These are phyloP conservation scores for Apteryx mantelli DNA, from an alignment of 2,113 vertebrate species.

Conservation along the genomic window DNA sequence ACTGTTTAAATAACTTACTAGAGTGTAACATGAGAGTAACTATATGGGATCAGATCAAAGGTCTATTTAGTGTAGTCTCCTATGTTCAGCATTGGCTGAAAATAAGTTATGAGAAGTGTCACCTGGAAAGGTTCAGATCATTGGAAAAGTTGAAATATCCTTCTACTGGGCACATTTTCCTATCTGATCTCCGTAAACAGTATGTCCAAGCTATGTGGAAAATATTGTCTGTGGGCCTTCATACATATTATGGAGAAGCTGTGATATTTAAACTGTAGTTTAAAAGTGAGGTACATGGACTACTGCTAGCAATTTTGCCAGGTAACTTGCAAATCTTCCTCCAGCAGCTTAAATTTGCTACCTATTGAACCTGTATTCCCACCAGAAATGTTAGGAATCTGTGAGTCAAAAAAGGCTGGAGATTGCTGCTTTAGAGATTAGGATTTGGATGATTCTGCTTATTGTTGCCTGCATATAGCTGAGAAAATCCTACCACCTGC, in stretches of 20 bases:
- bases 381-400: background rate
- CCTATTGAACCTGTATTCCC: background rate
- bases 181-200: background rate
- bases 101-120: background rate
- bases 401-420: background rate
- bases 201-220: background rate
- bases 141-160: background rate
- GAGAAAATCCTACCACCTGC: conserved; percentile 57
- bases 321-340: background rate
- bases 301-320: background rate
- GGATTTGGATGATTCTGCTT: accelerated
- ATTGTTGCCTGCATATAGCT: background rate
- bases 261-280: background rate
- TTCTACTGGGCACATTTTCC: background rate
- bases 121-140: background rate
- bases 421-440: background rate
- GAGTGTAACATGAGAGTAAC: background rate
- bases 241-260: accelerated
- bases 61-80: background rate
- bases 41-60: background rate
- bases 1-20: background rate
- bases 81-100: background rate
- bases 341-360: background rate
- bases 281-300: background rate
- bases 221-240: background rate